Conservation (phyloP, 1,140 invertebrate species). For the Venustaconcha ellipsiformis region DNA sequence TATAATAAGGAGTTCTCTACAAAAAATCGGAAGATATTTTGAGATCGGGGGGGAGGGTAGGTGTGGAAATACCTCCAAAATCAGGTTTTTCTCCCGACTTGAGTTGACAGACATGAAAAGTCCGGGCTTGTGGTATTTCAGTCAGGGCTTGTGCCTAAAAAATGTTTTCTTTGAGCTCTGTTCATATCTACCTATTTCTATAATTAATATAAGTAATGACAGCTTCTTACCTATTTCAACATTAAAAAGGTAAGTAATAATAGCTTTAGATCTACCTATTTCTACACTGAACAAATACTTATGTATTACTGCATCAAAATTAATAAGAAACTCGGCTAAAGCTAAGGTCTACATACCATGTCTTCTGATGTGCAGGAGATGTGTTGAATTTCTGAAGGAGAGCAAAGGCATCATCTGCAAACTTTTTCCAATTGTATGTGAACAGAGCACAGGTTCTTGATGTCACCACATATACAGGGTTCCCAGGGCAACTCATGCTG, state of each 20-base stretch:
- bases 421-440: conserved; percentile 61
- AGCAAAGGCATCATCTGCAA: conserved; percentile 75
- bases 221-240: neutral
- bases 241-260: neutral
- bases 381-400: conserved; percentile 75
- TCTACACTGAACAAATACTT: neutral
- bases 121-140: too few relatives aligned
- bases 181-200: too few relatives aligned
- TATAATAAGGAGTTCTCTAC: too few relatives aligned
- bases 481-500: conserved; percentile 46
- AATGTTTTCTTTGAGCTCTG: too few relatives aligned
- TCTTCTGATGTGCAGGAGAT: conserved; percentile 74
- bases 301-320: neutral
- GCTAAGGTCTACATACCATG: conserved; percentile 71
- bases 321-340: conserved; percentile 32
- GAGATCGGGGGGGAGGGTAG: too few relatives aligned
- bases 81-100: too few relatives aligned
- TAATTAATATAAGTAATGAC: neutral
- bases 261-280: neutral
- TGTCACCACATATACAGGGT: conserved; percentile 44
- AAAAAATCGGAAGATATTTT: too few relatives aligned
- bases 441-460: conserved; percentile 63
- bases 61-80: too few relatives aligned
- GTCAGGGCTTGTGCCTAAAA: too few relatives aligned
- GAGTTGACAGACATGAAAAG: too few relatives aligned